phyloP scores from a whole-genome alignment of 1,140 invertebrate species.

The Eueides isabella region DNA sequence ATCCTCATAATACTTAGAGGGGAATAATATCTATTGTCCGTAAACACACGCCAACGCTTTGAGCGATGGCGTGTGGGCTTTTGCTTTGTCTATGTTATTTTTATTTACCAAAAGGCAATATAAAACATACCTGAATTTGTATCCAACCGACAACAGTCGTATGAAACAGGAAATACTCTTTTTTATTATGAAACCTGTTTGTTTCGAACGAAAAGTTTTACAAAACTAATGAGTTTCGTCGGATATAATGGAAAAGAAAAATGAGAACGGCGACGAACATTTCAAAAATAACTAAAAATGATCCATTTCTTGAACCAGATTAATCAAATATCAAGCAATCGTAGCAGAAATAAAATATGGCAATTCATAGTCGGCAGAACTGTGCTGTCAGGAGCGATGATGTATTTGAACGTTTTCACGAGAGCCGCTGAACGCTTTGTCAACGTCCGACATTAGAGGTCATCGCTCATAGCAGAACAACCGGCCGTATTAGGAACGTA shows the following conservation, averaged over 20 bases:
- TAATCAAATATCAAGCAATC: conserved; percentile 73
- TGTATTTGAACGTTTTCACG: conserved; percentile 81
- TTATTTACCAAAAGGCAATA: conserved; percentile 15
- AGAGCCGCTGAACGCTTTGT: conserved; percentile 74
- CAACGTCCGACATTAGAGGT: conserved; percentile 76
- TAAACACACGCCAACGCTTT: conserved; percentile 58
- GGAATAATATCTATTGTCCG: conserved; percentile 75
- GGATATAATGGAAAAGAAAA: neutral
- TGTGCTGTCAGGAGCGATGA: conserved; percentile 71
- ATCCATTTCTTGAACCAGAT: conserved; percentile 45
- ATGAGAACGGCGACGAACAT: neutral
- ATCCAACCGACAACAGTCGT: neutral
- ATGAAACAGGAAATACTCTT: conserved; percentile 2
- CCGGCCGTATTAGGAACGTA: conserved; percentile 26
- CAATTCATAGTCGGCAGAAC: conserved; percentile 72
- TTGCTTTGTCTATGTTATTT: conserved; percentile 23
- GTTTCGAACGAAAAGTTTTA: conserved; percentile 10
- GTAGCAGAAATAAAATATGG: conserved; percentile 79
- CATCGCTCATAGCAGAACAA: conserved; percentile 67
- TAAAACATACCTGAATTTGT: conserved; percentile 9
- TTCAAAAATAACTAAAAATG: conserved; percentile 7
- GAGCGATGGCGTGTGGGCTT: conserved; percentile 56
- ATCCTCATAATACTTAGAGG: conserved; percentile 73
- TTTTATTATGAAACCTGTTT: conserved; percentile 3
- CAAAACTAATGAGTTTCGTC: conserved; percentile 1